These are phyloP conservation scores for Heliconius hewitsoni DNA, from an alignment of 1,140 invertebrate genomes.

Conservation along the genomic window DNA sequence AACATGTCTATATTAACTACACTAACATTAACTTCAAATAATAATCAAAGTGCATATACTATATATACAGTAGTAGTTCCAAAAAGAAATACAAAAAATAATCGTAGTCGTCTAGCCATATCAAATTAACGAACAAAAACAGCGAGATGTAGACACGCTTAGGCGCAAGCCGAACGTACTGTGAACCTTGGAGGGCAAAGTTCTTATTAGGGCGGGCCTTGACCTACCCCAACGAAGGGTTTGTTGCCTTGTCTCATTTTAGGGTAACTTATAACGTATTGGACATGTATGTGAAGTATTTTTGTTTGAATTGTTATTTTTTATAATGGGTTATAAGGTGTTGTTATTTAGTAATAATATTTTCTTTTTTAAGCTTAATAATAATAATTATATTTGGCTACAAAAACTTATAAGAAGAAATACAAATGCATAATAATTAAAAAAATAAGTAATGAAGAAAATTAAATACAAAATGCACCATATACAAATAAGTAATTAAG, in stretches of 20 bases:
- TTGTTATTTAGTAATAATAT: too few species aligned
- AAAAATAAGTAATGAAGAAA: not conserved
- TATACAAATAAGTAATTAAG: not conserved
- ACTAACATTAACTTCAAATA: too few species aligned
- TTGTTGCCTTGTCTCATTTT: not conserved
- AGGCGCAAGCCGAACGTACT: conserved; percentile 32
- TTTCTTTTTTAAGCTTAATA: too few species aligned
- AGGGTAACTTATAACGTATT: conserved; percentile 2
- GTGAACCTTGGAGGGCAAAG: conserved; percentile 46
- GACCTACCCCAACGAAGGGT: conserved; percentile 31
- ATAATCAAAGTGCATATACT: too few species aligned
- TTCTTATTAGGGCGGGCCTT: conserved; percentile 37
- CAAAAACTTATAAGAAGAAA: too few species aligned
- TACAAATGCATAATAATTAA: too few species aligned
- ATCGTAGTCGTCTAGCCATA: not conserved
- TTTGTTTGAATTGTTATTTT: not conserved
- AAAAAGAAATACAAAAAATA: too few species aligned
- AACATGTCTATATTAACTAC: too few species aligned
- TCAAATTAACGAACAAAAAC: conserved; percentile 6
- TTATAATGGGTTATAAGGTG: not conserved
- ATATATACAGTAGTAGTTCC: too few species aligned
- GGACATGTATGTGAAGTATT: not conserved
- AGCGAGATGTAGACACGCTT: conserved; percentile 4
- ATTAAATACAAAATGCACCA: not conserved
- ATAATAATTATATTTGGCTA: too few species aligned